phyloP scores from a whole-genome alignment of 1,140 invertebrate genomes.

The Aphelinus atriplicis region DNA sequence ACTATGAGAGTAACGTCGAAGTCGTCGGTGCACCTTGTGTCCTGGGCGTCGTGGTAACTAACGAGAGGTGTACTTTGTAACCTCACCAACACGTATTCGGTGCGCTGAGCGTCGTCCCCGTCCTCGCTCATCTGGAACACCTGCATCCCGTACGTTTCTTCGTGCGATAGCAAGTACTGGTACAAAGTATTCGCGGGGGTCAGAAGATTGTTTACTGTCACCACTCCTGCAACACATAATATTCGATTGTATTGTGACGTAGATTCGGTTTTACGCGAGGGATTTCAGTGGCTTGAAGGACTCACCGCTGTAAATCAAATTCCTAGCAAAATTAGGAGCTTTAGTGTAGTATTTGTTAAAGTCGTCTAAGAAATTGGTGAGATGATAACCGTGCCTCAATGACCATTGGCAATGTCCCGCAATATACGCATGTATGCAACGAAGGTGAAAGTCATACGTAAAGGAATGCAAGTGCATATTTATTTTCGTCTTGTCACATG shows the following conservation, averaged over 20 bases:
- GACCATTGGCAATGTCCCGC: conserved; percentile 68
- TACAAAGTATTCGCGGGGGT: conserved; percentile 76
- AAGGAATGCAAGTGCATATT: conserved; percentile 87
- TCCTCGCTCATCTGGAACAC: conserved; percentile 74
- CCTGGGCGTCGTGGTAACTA: conserved; percentile 70
- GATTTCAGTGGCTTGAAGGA: neutral
- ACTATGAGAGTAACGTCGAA: conserved; percentile 79
- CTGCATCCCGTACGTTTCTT: conserved; percentile 77
- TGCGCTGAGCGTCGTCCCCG: conserved; percentile 58
- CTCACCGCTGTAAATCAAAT: conserved; percentile 78
- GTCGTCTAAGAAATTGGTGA: conserved; percentile 83
- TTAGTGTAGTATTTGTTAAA: conserved; percentile 87
- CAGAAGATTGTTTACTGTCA: conserved; percentile 71
- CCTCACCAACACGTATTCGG: conserved; percentile 73
- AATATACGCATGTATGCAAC: conserved; percentile 79
- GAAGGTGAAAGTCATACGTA: conserved; percentile 87
- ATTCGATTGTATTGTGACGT: neutral
- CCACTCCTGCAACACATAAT: conserved; percentile 61
- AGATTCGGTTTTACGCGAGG: conserved; percentile 1
- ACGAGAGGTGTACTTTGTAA: conserved; percentile 69
- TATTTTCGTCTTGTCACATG: conserved; percentile 80
- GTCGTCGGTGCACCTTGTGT: conserved; percentile 73
- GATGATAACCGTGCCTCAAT: conserved; percentile 77
- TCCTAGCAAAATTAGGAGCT: conserved; percentile 84
- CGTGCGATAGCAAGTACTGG: conserved; percentile 78